phyloP scores from a whole-genome alignment of 2,113 vertebrate species.

The Leptocoma aspasia region DNA sequence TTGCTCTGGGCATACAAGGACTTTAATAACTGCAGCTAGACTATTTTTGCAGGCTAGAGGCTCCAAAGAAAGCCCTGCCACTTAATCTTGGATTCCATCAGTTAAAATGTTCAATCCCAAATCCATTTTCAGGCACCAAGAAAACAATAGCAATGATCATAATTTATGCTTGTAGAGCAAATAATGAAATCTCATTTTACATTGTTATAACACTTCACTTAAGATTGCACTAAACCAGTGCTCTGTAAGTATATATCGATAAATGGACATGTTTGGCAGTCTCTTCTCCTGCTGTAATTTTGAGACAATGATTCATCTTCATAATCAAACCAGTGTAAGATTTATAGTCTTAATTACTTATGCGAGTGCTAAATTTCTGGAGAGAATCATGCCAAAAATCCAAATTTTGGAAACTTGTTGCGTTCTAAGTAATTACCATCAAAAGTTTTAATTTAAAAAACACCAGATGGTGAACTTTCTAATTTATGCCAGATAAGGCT shows the following conservation, averaged over 20 bases:
- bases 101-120: slow-evolving; percentile 49
- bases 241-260: slow-evolving; percentile 6
- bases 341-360: slow-evolving; percentile 61
- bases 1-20: background rate
- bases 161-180: slow-evolving; percentile 40
- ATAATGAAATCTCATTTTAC: slow-evolving; percentile 22
- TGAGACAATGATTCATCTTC: slow-evolving; percentile 46
- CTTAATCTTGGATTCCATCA: slow-evolving; percentile 59
- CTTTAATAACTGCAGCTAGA: slow-evolving; percentile 19
- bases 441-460: slow-evolving; percentile 49
- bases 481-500: slow-evolving; percentile 44
- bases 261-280: slow-evolving; percentile 34
- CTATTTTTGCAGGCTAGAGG: slow-evolving; percentile 14
- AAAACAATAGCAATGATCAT: slow-evolving; percentile 36
- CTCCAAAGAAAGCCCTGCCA: slow-evolving; percentile 18
- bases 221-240: background rate
- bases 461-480: slow-evolving; percentile 52
- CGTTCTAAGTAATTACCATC: slow-evolving; percentile 50
- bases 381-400: slow-evolving; percentile 16
- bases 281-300: slow-evolving; percentile 5
- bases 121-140: slow-evolving; percentile 32
- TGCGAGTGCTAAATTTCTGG: slow-evolving; percentile 24
- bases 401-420: slow-evolving; percentile 34
- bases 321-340: slow-evolving; percentile 22
- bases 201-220: slow-evolving; percentile 21